Evolutionary conservation across 2,888 invertebrate species (phyloP).

Genomic region (Cantharis rufa): DNA sequence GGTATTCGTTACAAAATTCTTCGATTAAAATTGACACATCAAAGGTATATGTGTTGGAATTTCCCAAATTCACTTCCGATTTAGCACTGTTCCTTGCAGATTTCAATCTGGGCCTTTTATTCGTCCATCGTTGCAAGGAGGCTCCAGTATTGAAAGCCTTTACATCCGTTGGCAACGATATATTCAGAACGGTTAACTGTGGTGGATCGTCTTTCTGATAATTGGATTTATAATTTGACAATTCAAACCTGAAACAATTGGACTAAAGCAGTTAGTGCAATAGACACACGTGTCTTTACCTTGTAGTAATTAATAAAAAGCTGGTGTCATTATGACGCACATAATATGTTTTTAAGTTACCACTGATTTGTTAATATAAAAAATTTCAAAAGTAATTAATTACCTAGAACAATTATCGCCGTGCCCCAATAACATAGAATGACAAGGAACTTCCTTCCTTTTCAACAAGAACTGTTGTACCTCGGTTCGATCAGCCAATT

Average conservation of each 20-base stretch:
- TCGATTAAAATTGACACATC: slow-evolving; percentile 24
- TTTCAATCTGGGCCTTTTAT: slow-evolving; percentile 47
- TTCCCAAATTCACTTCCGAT: not conserved
- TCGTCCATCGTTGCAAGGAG: slow-evolving; percentile 49
- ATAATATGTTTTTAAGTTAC: not conserved
- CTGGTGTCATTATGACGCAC: not conserved
- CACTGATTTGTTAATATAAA: not conserved
- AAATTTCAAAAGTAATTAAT: not conserved
- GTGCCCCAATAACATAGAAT: slow-evolving; percentile 12
- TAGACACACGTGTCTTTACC: not conserved
- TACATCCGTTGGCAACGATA: slow-evolving; percentile 43
- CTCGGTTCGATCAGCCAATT: slow-evolving; percentile 39
- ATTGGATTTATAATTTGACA: not conserved
- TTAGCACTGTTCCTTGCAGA: slow-evolving; percentile 34
- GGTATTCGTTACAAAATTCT: slow-evolving; percentile 16
- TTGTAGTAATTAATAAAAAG: not conserved
- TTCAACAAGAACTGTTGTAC: slow-evolving; percentile 24
- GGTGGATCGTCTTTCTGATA: slow-evolving; percentile 8
- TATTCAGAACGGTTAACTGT: slow-evolving; percentile 41
- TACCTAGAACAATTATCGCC: slow-evolving; percentile 7
- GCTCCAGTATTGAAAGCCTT: slow-evolving; percentile 46
- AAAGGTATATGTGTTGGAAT: slow-evolving; percentile 21
- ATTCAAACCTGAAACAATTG: not conserved
- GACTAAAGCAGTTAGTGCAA: too few relatives aligned
- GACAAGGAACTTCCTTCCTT: slow-evolving; percentile 16